Evolutionary conservation across 2,797 vertebrate genomes (phyloP).

Genomic region (Phaenicophaeus curvirostris): DNA sequence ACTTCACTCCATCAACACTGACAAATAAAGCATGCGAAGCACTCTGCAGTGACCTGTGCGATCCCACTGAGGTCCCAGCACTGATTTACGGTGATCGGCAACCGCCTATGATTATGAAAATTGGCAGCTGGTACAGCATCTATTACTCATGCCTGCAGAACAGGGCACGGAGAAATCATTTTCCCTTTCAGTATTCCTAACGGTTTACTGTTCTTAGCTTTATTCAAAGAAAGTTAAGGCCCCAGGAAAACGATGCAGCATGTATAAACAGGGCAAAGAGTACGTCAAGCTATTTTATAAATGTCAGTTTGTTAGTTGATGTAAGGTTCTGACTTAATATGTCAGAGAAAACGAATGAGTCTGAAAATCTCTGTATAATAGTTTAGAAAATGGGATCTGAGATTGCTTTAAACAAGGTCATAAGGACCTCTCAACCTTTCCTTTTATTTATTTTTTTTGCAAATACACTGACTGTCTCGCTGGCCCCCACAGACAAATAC

Average conservation of each 20-base stretch:
- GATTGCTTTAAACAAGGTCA: constrained; percentile 72
- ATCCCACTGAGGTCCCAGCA: not conserved
- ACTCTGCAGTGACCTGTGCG: not conserved
- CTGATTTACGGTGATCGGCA: constrained; percentile 23
- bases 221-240: constrained; percentile 29
- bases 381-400: constrained; percentile 68
- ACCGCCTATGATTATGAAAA: not conserved
- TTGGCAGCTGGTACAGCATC: not conserved
- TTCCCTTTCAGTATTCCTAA: constrained; percentile 22
- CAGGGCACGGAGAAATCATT: not conserved
- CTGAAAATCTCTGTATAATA: constrained; percentile 51
- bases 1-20: not conserved
- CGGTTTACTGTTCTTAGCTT: constrained; percentile 14
- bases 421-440: constrained; percentile 65
- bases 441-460: constrained; percentile 13
- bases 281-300: constrained; percentile 1
- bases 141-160: not conserved
- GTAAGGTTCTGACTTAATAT: constrained; percentile 31
- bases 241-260: not conserved
- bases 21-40: not conserved
- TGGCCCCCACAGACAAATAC: constrained; percentile 59
- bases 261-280: not conserved
- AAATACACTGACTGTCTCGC: constrained; percentile 41
- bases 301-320: not conserved
- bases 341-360: constrained; percentile 61